Conservation (phyloP, 2,888 invertebrate species). For the Agrochola macilenta region DNA sequence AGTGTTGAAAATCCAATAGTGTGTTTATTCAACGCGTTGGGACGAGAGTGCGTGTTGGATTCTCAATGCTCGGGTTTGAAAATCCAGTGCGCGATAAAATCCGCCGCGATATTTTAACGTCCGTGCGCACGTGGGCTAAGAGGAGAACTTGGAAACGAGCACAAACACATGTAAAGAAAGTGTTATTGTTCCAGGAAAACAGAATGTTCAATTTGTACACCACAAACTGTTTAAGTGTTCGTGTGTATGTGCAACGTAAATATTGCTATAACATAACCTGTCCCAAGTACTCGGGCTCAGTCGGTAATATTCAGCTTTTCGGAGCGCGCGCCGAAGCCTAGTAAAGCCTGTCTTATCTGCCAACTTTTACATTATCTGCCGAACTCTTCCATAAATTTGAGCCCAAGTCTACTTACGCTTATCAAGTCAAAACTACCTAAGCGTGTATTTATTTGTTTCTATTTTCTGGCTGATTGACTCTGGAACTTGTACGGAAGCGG, state of each 20-base stretch:
- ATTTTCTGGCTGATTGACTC: constrained; percentile 88
- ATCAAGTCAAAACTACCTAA: constrained; percentile 89
- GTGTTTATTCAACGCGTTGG: no score
- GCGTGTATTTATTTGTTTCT: constrained; percentile 89
- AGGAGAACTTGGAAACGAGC: background rate
- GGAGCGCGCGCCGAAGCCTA: constrained; percentile 75
- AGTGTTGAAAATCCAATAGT: no score
- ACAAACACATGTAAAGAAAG: background rate
- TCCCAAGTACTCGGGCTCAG: constrained; percentile 71
- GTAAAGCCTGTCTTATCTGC: constrained; percentile 86
- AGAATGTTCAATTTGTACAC: constrained; percentile 9
- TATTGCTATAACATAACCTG: constrained; percentile 76
- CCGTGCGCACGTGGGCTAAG: no score
- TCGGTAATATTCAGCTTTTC: constrained; percentile 80
- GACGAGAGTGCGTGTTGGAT: no score
- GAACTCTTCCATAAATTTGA: constrained; percentile 86
- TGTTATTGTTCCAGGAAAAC: constrained; percentile 23
- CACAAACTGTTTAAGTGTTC: constrained; percentile 43
- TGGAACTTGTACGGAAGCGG: constrained; percentile 80
- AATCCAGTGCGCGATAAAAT: no score
- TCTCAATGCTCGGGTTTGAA: no score
- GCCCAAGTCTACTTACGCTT: constrained; percentile 85
- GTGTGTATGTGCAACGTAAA: constrained; percentile 58
- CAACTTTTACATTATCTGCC: constrained; percentile 88
- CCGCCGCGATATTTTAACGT: no score